These are phyloP conservation scores for Carassius carassius DNA, from an alignment of 2,113 vertebrate genomes.

Conservation along the genomic window DNA sequence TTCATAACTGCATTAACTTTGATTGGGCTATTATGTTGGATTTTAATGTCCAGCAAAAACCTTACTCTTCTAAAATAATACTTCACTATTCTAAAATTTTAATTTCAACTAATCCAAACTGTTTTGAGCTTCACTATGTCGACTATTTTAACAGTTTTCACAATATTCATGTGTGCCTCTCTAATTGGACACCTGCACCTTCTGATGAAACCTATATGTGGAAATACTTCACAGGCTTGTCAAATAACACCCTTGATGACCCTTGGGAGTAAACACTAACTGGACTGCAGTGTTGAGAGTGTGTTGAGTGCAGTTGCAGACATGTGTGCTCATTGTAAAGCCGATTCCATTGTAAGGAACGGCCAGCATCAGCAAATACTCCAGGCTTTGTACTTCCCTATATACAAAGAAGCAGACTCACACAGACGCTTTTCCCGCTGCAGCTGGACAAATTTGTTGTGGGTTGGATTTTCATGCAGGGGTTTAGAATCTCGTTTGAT, in stretches of 20 bases:
- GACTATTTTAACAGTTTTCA: neutral
- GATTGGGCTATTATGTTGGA: too few relatives aligned
- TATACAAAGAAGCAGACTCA: conserved; percentile 26
- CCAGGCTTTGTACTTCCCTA: conserved; percentile 17
- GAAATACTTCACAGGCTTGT: neutral
- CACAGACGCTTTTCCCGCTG: conserved; percentile 19
- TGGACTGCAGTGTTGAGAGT: neutral
- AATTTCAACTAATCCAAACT: neutral
- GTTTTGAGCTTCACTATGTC: neutral
- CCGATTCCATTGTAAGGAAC: conserved; percentile 45
- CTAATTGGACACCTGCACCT: neutral
- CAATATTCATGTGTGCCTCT: neutral
- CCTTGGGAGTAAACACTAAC: neutral
- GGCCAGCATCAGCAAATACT: conserved; percentile 53
- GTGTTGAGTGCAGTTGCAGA: neutral
- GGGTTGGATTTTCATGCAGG: conserved; percentile 36
- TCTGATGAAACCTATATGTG: neutral
- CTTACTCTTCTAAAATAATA: too few relatives aligned
- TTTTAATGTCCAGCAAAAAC: too few relatives aligned
- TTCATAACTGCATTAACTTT: too few relatives aligned
- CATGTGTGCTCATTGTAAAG: conserved; percentile 41
- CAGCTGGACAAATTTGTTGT: conserved; percentile 46
- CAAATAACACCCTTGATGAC: neutral
- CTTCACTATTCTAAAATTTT: too few relatives aligned
- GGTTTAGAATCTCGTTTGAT: conserved; percentile 21